Evolutionary conservation across 2,888 invertebrate species (phyloP).

Genomic region (Apodemia duryi): DNA sequence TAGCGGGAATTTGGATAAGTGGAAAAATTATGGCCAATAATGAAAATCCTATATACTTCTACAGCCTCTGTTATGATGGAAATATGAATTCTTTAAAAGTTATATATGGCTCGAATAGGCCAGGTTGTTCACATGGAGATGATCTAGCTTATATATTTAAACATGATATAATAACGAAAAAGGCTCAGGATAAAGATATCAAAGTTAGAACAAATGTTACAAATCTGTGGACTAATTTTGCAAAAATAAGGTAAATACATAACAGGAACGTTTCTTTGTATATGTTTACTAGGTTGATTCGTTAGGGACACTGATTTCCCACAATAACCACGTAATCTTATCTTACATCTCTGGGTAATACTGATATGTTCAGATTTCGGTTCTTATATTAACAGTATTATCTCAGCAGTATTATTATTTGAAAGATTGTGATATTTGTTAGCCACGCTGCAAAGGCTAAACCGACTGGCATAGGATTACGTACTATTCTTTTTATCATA

Average conservation of each 20-base stretch:
- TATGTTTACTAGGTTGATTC: too few relatives aligned
- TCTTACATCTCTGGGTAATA: too few relatives aligned
- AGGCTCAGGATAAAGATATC: conserved; percentile 32
- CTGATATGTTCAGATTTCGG: too few relatives aligned
- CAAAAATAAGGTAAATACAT: conserved; percentile 46
- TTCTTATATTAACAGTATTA: too few relatives aligned
- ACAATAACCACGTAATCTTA: too few relatives aligned
- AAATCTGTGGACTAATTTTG: conserved; percentile 50
- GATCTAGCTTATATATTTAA: conserved; percentile 32
- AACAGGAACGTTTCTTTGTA: not conserved
- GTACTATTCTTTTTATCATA: too few relatives aligned
- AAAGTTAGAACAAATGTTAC: conserved; percentile 35
- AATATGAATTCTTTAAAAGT: conserved; percentile 39
- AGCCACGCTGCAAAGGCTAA: too few relatives aligned
- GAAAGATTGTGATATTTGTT: too few relatives aligned
- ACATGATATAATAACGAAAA: conserved; percentile 22
- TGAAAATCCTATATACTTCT: conserved; percentile 41
- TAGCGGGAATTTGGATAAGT: conserved; percentile 41
- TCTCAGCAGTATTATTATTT: too few relatives aligned
- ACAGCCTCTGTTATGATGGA: conserved; percentile 47
- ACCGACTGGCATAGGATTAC: too few relatives aligned
- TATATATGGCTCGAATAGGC: conserved; percentile 33
- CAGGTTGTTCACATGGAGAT: conserved; percentile 48
- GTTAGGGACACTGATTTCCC: too few relatives aligned
- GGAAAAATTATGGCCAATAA: conserved; percentile 35